These are phyloP conservation scores for Habrosyne pyritoides DNA, from an alignment of 2,888 invertebrate genomes.

Conservation along the genomic window DNA sequence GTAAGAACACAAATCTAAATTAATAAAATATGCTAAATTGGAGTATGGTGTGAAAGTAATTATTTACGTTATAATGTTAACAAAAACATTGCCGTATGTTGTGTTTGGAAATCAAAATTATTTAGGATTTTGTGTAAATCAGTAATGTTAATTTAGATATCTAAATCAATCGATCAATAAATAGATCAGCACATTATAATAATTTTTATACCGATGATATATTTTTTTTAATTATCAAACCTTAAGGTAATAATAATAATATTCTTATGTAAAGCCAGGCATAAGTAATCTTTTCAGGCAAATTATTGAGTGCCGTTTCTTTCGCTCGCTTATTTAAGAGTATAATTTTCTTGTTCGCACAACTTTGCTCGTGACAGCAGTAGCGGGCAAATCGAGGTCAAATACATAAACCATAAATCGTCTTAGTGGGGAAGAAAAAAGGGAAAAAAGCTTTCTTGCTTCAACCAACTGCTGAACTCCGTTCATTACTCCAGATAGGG, in stretches of 20 bases:
- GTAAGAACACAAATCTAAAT: constrained; percentile 71
- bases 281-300: constrained; percentile 35
- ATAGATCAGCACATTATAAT: too few relatives aligned
- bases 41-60: too few relatives aligned
- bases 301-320: constrained; percentile 47
- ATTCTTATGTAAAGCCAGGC: neutral
- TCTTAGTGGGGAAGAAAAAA: constrained; percentile 57
- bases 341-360: constrained; percentile 58
- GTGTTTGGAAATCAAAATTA: too few relatives aligned
- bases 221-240: neutral
- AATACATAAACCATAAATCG: constrained; percentile 73
- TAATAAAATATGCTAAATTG: too few relatives aligned
- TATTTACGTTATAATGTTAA: too few relatives aligned
- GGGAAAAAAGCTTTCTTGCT: constrained; percentile 56
- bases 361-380: constrained; percentile 61
- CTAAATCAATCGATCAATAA: too few relatives aligned
- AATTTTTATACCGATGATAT: too few relatives aligned
- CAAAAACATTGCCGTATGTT: too few relatives aligned
- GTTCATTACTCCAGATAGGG: constrained; percentile 62
- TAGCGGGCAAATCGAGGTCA: constrained; percentile 61
- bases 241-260: neutral
- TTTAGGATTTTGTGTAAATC: too few relatives aligned
- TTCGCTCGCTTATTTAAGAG: constrained; percentile 44
- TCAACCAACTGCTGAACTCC: constrained; percentile 52
- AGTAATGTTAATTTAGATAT: too few relatives aligned